Evolutionary conservation across 2,797 vertebrate species (phyloP), one percentile per base, ranked within the genome.

Genomic region (Amblyraja radiata): DNA sequence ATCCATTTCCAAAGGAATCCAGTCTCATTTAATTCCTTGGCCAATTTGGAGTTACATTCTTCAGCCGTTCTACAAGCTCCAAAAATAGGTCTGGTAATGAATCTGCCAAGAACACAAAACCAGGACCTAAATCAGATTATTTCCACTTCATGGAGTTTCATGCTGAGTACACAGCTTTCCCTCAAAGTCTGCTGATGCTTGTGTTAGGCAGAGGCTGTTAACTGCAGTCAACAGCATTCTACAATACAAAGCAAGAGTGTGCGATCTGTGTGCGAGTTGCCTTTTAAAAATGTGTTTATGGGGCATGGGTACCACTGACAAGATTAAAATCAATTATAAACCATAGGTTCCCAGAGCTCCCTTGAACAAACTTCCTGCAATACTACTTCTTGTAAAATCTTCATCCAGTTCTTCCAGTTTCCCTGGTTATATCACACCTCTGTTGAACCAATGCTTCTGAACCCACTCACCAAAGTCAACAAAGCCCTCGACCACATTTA

Each of bases 1-100:
- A 65, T 88, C 84, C 84, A 88, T 65, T 88, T 65, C 14, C 28
- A 65, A 65, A 88, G 84, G 88, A 71, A 91, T 74, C 65, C 65
- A 71, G 68, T 16, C 36, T 73, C 68, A 25, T 74, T 71, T 39
- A 73, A 36, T 46, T 73, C 71, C 68, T 32, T 46, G 46, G 88
- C 65, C 88, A 91, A 74, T 74, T 73, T 65, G 32, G 46, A 36
- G 8, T 73, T 74, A 32, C 65, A 73, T 71, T 13, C 32, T 91
- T 91, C 13, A 88, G 88, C 68, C 16, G 36, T 71, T 71, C n/a
- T 14, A 36, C 7, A 32, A 91, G 21, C 23, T 71, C 68, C 36
- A 74, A 65, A 74, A 91, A 91, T 73, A 90, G 68, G 23, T 28
- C 68, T 74, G 65, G 86, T 63, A 65, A 0, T 32, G 32, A 90